A percentile compares a stretch with the other conserved stretches of the same genome.
Conservation (phyloP, 2,113 vertebrate species). For the Myiopsitta monachus region DNA sequence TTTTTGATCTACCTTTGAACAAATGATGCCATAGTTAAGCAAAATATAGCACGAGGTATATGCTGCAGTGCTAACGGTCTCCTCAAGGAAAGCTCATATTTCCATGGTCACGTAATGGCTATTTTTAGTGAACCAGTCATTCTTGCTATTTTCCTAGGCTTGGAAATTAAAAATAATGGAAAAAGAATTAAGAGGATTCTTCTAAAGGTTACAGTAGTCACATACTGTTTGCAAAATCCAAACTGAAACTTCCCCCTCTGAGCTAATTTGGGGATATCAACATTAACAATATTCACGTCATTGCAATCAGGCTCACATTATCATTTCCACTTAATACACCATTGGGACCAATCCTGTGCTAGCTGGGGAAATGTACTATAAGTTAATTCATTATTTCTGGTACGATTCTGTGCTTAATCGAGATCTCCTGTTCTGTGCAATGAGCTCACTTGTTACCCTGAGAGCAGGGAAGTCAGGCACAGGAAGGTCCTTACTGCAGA, state of each 20-base stretch:
- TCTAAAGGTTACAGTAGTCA: constrained; percentile 31
- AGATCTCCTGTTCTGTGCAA: constrained; percentile 37
- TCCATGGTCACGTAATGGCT: constrained; percentile 13
- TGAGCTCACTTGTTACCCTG: not conserved
- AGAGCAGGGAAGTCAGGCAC: not conserved
- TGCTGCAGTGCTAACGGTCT: constrained; percentile 1
- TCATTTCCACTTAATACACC: constrained; percentile 53
- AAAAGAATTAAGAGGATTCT: constrained; percentile 7
- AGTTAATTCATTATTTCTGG: constrained; percentile 50
- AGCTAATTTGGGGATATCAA: constrained; percentile 38
- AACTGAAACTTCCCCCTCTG: not conserved
- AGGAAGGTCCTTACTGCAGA: not conserved
- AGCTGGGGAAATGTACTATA: constrained; percentile 17
- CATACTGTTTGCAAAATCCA: not conserved
- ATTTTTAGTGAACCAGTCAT: constrained; percentile 50
- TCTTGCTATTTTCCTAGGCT: not conserved
- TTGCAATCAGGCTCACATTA: constrained; percentile 54
- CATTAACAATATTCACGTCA: constrained; percentile 46
- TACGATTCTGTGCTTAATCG: constrained; percentile 3
- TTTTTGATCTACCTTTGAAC: not conserved
- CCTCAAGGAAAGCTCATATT: constrained; percentile 15
- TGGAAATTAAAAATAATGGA: constrained; percentile 23
- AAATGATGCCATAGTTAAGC: not conserved
- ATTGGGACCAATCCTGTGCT: constrained; percentile 22
- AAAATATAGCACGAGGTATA: constrained; percentile 12